Percentiles rank a stretch among this genome's conserved stretches.
phyloP scores from a whole-genome alignment of 2,888 invertebrate species.

The Eulithis prunata region DNA sequence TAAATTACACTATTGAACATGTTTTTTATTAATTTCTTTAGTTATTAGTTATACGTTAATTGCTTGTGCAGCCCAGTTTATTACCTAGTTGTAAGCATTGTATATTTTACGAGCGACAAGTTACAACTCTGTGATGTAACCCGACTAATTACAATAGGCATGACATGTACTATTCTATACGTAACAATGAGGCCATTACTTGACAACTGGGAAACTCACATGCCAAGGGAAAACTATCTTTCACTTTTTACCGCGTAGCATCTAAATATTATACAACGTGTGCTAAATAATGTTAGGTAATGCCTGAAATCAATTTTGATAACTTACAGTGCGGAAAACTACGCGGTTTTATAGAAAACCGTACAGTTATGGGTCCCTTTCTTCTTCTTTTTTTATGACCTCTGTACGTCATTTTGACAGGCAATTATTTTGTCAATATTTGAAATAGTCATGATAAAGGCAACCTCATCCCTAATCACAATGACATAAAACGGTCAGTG shows the following conservation, averaged over 20 bases:
- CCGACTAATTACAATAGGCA: conserved; percentile 27
- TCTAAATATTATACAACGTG: conserved; percentile 47
- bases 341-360: no score
- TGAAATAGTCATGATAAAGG: no score
- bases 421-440: no score
- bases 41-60: no score
- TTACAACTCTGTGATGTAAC: conserved; percentile 24
- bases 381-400: no score
- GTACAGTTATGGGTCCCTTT: no score
- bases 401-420: no score
- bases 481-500: conserved; percentile 1
- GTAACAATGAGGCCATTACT: conserved; percentile 43
- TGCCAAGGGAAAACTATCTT: conserved; percentile 48
- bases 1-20: no score
- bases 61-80: no score
- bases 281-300: conserved; percentile 29
- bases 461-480: background rate
- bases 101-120: conserved; percentile 3
- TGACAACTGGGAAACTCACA: conserved; percentile 51
- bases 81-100: conserved; percentile 3
- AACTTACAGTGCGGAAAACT: conserved; percentile 4
- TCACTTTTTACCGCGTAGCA: conserved; percentile 50
- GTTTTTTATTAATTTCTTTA: no score
- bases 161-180: conserved; percentile 18
- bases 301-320: conserved; percentile 12